These are phyloP conservation scores for human DNA, from an alignment of 2,113 vertebrate genomes.

Conservation along the genomic window DNA sequence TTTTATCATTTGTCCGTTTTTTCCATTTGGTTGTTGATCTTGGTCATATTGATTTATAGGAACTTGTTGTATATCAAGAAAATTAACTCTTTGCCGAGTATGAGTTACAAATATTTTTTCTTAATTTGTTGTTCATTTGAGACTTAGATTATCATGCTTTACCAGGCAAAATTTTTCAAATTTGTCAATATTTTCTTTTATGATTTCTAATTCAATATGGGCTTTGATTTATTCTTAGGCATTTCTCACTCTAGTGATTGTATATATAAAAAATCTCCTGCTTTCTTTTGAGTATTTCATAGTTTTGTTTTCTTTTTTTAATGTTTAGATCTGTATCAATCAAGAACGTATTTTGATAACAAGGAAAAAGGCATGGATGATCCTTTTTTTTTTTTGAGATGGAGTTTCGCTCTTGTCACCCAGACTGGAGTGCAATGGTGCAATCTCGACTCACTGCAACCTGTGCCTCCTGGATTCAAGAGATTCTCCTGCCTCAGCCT, in stretches of 20 bases:
- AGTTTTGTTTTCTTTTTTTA: not conserved
- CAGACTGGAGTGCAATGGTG: too few species aligned
- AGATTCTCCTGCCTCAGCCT: too few species aligned
- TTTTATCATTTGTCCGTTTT: not conserved
- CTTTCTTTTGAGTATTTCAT: not conserved
- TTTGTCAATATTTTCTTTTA: not conserved
- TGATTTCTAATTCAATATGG: not conserved
- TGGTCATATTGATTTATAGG: not conserved
- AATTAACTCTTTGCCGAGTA: not conserved
- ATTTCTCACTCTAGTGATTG: not conserved
- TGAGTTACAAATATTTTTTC: not conserved
- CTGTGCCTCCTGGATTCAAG: too few species aligned
- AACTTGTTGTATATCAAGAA: not conserved
- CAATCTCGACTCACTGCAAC: too few species aligned
- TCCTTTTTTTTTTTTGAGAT: too few species aligned
- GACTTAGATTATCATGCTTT: not conserved
- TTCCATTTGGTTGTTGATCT: not conserved
- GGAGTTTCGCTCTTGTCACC: too few species aligned
- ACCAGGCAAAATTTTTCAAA: not conserved
- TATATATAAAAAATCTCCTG: not conserved
- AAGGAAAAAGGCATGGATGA: not conserved
- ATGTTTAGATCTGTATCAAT: not conserved
- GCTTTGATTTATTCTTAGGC: not conserved
- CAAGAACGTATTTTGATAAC: conserved; percentile 14
- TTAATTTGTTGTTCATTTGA: not conserved